Conservation (phyloP, 2,113 vertebrate species). For the Donacobius atricapilla region DNA sequence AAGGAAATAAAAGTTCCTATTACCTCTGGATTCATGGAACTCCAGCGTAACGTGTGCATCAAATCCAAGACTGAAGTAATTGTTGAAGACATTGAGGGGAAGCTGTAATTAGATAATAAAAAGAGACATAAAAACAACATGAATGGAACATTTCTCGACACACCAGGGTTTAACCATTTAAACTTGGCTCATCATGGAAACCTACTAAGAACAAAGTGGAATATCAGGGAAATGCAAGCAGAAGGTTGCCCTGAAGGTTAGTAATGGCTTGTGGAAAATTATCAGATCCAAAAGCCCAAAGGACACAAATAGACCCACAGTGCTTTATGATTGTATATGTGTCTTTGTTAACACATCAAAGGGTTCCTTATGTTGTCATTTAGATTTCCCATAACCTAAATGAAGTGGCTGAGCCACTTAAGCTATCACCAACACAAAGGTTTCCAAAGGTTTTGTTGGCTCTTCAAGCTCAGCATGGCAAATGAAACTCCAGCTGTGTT, state of each 20-base stretch:
- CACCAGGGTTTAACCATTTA: background rate
- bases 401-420: background rate
- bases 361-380: background rate
- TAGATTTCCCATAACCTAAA: background rate
- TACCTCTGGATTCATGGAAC: conserved; percentile 85
- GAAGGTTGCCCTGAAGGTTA: background rate
- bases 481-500: background rate
- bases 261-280: background rate
- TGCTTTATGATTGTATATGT: background rate
- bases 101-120: conserved; percentile 70
- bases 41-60: conserved; percentile 84
- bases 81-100: conserved; percentile 85
- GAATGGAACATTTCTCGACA: background rate
- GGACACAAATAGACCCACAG: background rate
- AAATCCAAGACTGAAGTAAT: conserved; percentile 85
- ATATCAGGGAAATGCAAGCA: background rate
- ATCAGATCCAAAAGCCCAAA: background rate
- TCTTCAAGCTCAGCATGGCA: background rate
- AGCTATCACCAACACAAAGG: background rate
- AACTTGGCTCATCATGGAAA: background rate
- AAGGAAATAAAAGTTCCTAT: background rate
- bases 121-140: background rate
- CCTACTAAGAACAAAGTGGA: background rate
- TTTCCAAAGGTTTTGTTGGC: background rate
- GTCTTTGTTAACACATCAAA: background rate